A percentile compares a stretch with the other conserved stretches of the same genome.
These are phyloP conservation scores for Vicugna pacos DNA, from an alignment of 2,113 vertebrate genomes.

Conservation along the genomic window DNA sequence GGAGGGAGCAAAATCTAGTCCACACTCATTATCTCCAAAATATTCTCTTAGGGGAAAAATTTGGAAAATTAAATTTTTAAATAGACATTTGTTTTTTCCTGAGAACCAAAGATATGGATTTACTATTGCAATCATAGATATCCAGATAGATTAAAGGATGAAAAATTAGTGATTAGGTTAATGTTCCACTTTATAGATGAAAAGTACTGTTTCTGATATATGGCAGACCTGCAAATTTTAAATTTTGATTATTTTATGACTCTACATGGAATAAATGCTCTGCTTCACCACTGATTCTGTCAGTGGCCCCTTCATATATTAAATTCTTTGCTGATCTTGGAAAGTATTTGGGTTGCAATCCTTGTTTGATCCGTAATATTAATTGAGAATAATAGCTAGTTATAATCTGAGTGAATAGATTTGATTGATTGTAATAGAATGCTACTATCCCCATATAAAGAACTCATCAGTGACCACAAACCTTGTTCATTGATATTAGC, in stretches of 20 bases:
- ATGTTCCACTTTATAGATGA: not conserved
- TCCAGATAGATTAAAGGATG: not conserved
- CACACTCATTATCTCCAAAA: not conserved
- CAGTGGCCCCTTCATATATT: not conserved
- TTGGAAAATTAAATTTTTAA: constrained; percentile 3
- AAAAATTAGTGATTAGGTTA: not conserved
- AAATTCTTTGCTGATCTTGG: not conserved
- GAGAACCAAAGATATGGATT: not conserved
- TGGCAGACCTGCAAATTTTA: not conserved
- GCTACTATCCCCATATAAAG: not conserved
- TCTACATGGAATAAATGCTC: not conserved
- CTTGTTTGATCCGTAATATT: not conserved
- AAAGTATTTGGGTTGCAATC: not conserved
- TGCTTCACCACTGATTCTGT: not conserved
- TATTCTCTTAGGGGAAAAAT: not conserved
- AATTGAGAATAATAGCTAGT: not conserved
- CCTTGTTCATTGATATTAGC: not conserved
- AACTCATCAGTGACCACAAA: not conserved
- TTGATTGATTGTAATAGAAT: not conserved
- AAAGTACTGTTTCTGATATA: not conserved
- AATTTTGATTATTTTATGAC: not conserved
- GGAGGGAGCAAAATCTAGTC: not conserved
- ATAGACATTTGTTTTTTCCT: not conserved
- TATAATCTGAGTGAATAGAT: not conserved
- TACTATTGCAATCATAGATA: not conserved